These are phyloP conservation scores for Yasuhikotakia modesta DNA, from an alignment of 2,797 vertebrate species.

Conservation along the genomic window DNA sequence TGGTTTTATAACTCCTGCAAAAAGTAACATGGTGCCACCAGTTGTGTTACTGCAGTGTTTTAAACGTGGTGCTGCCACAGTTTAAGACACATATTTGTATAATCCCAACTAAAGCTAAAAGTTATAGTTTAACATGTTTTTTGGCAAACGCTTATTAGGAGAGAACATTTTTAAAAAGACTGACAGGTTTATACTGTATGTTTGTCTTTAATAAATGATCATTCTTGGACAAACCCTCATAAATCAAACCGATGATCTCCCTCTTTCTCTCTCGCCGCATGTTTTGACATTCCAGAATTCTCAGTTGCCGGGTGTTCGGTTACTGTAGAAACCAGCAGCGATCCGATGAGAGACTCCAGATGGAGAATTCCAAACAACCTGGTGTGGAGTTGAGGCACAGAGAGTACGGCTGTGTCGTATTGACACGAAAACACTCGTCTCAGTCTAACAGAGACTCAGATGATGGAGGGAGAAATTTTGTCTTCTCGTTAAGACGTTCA, in stretches of 20 bases:
- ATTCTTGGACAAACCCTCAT: constrained; percentile 44
- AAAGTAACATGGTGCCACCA: no score
- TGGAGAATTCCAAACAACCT: constrained; percentile 40
- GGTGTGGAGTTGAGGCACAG: constrained; percentile 15
- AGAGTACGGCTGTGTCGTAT: background rate
- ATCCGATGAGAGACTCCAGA: constrained; percentile 52
- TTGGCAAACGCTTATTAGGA: constrained; percentile 9
- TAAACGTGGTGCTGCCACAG: no score
- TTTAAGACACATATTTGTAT: no score
- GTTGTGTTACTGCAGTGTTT: no score
- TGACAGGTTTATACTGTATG: background rate
- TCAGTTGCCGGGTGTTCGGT: constrained; percentile 41
- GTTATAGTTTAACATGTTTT: background rate
- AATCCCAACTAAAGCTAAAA: no score
- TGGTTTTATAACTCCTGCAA: background rate
- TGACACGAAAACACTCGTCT: constrained; percentile 2
- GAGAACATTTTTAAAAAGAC: constrained; percentile 21
- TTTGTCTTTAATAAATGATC: constrained; percentile 47
- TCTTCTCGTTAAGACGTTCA: constrained; percentile 69
- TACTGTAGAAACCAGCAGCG: constrained; percentile 44
- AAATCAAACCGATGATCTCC: constrained; percentile 44
- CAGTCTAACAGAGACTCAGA: background rate
- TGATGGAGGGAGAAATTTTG: constrained; percentile 66
- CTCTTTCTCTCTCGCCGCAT: constrained; percentile 47
- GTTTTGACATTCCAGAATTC: constrained; percentile 48